Percentiles rank a stretch among this genome's conserved stretches.
These are phyloP conservation scores for Erynnis tages DNA, from an alignment of 2,888 invertebrate species.

Conservation along the genomic window DNA sequence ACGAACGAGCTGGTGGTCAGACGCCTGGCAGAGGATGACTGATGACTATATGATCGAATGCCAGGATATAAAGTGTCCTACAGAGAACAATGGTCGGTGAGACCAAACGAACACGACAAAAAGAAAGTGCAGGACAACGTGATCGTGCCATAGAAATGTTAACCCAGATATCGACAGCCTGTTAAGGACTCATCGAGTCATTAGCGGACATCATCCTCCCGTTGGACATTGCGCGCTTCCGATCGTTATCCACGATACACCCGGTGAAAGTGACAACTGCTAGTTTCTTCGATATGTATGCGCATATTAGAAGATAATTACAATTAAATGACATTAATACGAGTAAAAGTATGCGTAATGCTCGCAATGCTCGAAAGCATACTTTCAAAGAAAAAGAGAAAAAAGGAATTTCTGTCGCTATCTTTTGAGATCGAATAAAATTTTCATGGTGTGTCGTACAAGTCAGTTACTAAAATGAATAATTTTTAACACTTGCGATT, in stretches of 20 bases:
- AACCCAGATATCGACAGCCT: slow-evolving; percentile 60
- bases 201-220: slow-evolving; percentile 60
- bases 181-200: slow-evolving; percentile 69
- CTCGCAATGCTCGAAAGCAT: not conserved
- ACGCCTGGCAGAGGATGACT: slow-evolving; percentile 58
- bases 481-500: too few species aligned
- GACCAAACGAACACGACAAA: slow-evolving; percentile 66
- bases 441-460: not conserved
- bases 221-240: slow-evolving; percentile 48
- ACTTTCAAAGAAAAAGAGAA: too few species aligned
- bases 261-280: slow-evolving; percentile 56
- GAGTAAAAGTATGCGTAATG: slow-evolving; percentile 9
- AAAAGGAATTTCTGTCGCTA: not conserved
- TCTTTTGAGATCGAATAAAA: not conserved
- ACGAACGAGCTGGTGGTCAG: slow-evolving; percentile 33
- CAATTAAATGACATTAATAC: slow-evolving; percentile 6
- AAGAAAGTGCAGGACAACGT: slow-evolving; percentile 78
- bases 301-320: slow-evolving; percentile 14
- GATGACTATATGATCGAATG: slow-evolving; percentile 57
- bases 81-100: slow-evolving; percentile 70
- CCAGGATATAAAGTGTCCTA: slow-evolving; percentile 78
- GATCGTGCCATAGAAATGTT: slow-evolving; percentile 69
- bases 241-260: slow-evolving; percentile 57
- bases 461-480: too few species aligned
- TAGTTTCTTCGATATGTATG: slow-evolving; percentile 15